Evolutionary conservation across 2,797 vertebrate genomes (phyloP), one percentile per base, ranked within the genome.

Genomic region (Chromis chromis): DNA sequence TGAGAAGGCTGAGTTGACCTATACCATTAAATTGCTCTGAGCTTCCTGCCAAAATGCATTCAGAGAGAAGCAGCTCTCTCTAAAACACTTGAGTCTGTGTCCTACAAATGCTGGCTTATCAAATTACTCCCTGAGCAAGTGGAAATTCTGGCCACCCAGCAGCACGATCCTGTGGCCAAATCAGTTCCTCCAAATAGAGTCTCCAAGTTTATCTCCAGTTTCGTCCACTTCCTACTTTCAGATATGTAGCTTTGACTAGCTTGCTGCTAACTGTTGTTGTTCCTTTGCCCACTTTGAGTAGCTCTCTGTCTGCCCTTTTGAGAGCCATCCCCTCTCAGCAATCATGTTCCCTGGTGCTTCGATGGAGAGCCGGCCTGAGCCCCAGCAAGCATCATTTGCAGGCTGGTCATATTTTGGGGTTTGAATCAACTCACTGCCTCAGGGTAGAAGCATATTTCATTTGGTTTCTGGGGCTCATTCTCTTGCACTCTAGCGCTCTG

Each of bases 101-200:
- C 59, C 70, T 78, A 71, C 66, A 81, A 71, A 80, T 36, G 25
- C 28, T 58, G 59, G 79, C 62, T 71, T 56, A 54, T 78, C 33
- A 66, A 53, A 53, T 65, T 74, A 40, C 50, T 62, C 48, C 24
- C 14, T 57, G 17, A 54, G 31, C 65, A 66, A 70, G 53, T 69
- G 56, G 52, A 76, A 57, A 50, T 65, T 12, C 42, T 74, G 22
- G 49, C 64, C 64, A 70, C 54, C 76, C 25, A 59, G 48, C 70
- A 69, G n/a, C 65, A 70, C 39, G 71, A 11, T 70, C 48, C 46
- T 77, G 33, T 69, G 44, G 63, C 44, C 58, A 66, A 69, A 74
- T 60, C n/a, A 65, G 40, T 42, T 68, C 25, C 49, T 65, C 46
- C 70, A 75, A 13, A 61, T 67, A 25, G 10, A 60, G 21, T 50